Percentiles rank a stretch among this genome's conserved stretches.
These are phyloP conservation scores for Idaea aversata DNA, from an alignment of 2,888 invertebrate species.

Conservation along the genomic window DNA sequence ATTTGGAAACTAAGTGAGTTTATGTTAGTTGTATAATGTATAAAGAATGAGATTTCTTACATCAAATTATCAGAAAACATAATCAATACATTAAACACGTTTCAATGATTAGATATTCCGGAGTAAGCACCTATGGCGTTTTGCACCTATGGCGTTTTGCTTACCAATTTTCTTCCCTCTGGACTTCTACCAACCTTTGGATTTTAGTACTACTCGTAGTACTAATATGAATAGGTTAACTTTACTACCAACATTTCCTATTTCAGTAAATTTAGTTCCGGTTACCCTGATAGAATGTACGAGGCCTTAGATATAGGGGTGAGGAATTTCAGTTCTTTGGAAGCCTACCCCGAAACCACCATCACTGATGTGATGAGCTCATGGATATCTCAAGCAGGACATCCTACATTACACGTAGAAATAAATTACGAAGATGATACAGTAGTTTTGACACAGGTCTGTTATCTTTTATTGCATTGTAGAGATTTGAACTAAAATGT, in stretches of 20 bases:
- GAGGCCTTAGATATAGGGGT: slow-evolving; percentile 61
- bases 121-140: no score
- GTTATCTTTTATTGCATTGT: slow-evolving; percentile 5
- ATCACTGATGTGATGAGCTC: slow-evolving; percentile 58
- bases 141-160: background rate
- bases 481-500: background rate
- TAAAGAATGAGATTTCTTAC: no score
- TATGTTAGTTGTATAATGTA: slow-evolving; percentile 10
- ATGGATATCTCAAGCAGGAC: slow-evolving; percentile 66
- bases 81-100: no score
- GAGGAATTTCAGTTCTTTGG: slow-evolving; percentile 39
- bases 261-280: slow-evolving; percentile 59
- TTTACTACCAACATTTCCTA: background rate
- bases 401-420: slow-evolving; percentile 59
- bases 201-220: background rate
- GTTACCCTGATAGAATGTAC: slow-evolving; percentile 74
- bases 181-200: background rate
- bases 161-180: background rate
- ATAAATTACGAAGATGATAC: slow-evolving; percentile 53
- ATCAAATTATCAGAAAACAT: no score
- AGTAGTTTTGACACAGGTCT: slow-evolving; percentile 60
- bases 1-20: slow-evolving; percentile 75
- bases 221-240: background rate
- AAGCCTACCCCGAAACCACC: slow-evolving; percentile 43
- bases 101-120: no score